Evolutionary conservation across 2,888 invertebrate species (phyloP).

Genomic region (Amphimallon solstitiale): DNA sequence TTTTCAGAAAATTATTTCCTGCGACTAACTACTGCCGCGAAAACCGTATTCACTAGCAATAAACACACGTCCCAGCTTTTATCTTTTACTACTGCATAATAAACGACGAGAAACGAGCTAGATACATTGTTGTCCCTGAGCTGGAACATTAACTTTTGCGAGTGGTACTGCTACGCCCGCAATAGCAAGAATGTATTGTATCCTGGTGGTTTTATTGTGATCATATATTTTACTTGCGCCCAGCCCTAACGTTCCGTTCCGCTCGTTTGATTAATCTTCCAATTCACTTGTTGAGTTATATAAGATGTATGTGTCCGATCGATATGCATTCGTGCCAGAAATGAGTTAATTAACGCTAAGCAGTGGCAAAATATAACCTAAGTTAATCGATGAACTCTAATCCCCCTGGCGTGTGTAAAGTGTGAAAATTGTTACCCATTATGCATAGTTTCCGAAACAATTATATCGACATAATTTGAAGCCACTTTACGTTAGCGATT

Average conservation of each 20-base stretch:
- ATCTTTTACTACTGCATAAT: conserved; percentile 35
- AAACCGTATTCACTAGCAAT: too few relatives aligned
- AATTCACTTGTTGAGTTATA: conserved; percentile 45
- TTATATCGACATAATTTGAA: too few relatives aligned
- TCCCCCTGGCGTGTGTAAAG: too few relatives aligned
- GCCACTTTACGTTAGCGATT: too few relatives aligned
- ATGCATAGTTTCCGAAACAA: too few relatives aligned
- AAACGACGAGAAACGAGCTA: conserved; percentile 18
- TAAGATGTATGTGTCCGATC: conserved; percentile 24
- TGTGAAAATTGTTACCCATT: too few relatives aligned
- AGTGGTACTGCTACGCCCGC: conserved; percentile 26
- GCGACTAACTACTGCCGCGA: conserved; percentile 29
- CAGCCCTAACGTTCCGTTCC: conserved; percentile 27
- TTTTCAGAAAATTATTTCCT: conserved; percentile 37
- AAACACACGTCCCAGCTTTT: conserved; percentile 19
- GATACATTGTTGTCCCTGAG: conserved; percentile 34
- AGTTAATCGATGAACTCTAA: too few relatives aligned
- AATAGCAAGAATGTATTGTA: conserved; percentile 39
- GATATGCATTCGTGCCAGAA: background rate
- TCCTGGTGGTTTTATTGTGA: conserved; percentile 42
- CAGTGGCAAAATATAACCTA: too few relatives aligned
- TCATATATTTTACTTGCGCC: conserved; percentile 43
- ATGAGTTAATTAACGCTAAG: too few relatives aligned
- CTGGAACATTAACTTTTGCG: conserved; percentile 39
- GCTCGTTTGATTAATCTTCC: conserved; percentile 45